Percentiles rank a stretch among this genome's conserved stretches.
Evolutionary conservation across 2,888 invertebrate genomes (phyloP).

Genomic region (Synanthedon vespiformis): DNA sequence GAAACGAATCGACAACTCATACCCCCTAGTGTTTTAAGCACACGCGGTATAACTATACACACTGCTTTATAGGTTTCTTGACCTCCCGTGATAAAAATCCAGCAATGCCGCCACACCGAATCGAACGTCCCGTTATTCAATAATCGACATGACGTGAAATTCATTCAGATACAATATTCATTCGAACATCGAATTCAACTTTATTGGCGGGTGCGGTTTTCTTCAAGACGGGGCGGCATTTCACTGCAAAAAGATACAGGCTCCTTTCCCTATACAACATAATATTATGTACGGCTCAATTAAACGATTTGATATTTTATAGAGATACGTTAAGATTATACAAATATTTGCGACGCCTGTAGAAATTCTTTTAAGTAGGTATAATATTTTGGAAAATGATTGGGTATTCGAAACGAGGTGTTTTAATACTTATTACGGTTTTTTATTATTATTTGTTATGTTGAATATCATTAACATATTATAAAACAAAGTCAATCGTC

Average conservation of each 20-base stretch:
- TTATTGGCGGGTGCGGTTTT: conserved; percentile 4
- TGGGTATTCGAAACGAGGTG: too few relatives aligned
- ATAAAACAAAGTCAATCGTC: too few relatives aligned
- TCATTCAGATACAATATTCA: conserved; percentile 20
- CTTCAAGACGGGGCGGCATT: conserved; percentile 10
- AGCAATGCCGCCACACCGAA: conserved; percentile 14
- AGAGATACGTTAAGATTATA: conserved; percentile 15
- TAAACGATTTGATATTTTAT: conserved; percentile 31
- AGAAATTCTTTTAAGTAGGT: too few relatives aligned
- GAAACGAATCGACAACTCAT: conserved; percentile 15
- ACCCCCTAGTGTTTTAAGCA: conserved; percentile 16
- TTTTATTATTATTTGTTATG: too few relatives aligned
- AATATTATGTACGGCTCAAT: conserved; percentile 27
- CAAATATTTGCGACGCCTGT: too few relatives aligned
- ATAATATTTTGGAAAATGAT: too few relatives aligned
- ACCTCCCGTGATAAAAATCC: conserved; percentile 23
- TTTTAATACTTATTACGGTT: too few relatives aligned
- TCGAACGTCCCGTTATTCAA: conserved; percentile 35
- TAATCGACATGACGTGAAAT: conserved; percentile 30
- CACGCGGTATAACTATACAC: not conserved
- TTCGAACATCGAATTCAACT: conserved; percentile 3
- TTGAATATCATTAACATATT: too few relatives aligned
- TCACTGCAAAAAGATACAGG: conserved; percentile 18
- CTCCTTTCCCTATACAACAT: not conserved
- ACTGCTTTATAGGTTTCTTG: conserved; percentile 20